These are phyloP conservation scores for Taeniopygia guttata DNA, from an alignment of 2,797 vertebrate genomes.

Conservation along the genomic window DNA sequence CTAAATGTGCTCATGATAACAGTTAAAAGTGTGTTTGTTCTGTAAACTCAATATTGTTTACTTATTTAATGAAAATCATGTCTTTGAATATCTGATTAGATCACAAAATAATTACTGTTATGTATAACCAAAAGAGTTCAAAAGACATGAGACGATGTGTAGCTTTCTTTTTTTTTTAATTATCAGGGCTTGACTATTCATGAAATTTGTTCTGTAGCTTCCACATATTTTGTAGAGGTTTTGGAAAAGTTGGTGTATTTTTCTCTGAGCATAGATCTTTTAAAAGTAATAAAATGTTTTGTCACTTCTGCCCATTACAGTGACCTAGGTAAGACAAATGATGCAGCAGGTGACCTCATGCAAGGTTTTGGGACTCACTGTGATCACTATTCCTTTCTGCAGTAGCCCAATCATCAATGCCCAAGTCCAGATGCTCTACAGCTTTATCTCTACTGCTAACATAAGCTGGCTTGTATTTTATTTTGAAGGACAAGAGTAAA, in stretches of 20 bases:
- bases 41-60: neutral
- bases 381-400: neutral
- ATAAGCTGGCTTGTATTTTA: neutral
- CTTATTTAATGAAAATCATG: constrained; percentile 10
- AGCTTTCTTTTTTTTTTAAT: neutral
- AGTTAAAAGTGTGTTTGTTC: neutral
- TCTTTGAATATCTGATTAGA: constrained; percentile 14
- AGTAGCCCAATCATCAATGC: neutral
- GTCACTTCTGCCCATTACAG: neutral
- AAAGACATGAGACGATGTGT: neutral
- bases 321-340: neutral
- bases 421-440: neutral
- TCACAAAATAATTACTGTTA: neutral
- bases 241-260: neutral
- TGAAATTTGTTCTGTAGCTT: neutral
- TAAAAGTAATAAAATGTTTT: neutral
- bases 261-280: neutral
- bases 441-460: neutral
- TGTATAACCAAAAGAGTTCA: neutral
- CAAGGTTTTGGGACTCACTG: neutral
- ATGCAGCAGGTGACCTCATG: neutral
- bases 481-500: neutral
- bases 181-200: neutral
- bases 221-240: neutral
- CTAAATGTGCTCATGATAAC: neutral